Base-by-base conservation (phyloP, 1,140 invertebrate species). In the Drosophila bipectinata region DNA sequence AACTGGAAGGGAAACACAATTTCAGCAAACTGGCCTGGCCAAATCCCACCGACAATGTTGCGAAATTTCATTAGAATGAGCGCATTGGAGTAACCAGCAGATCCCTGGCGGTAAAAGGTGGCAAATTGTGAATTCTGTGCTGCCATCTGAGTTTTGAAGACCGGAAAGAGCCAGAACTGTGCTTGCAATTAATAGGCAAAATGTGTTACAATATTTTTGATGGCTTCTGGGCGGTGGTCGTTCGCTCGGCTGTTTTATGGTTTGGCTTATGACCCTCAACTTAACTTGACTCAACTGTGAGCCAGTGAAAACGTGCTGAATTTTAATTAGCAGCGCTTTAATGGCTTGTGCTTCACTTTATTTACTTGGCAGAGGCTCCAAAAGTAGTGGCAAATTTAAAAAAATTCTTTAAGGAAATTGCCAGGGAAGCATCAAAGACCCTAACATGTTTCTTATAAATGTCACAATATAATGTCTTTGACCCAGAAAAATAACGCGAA, bases 121-220 rank as follows among this genome's bases (percentile, higher is more conserved):
- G 52, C 18, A 73, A 61, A 51, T 39, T 60, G 48, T 49, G 52
- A 56, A 21, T 49, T 52, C 57, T 45, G 37, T 14, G 47, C 52
- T 21, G 48, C 9, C 24, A 14, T 34, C 41, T 28, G 30, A 18
- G 51, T 34, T 52, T 14, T 10, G 32, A 53, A 53, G 26, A 51
- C 59, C 63, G 28, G 39, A 47, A 34, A 28, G 47, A 48, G 52
- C 32, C 34, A 34, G 45, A 51, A 28, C 47, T 24, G 34, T 26
- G 45, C 30, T 47, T 48, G 68, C 74, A 87, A 88, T 85, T 85
- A 85, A 85, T 88, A 85, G 78, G 83, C 66, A 76, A 87, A 85
- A 76, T 87, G 82, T 87, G 79, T 62, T 85, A 78, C 82, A 85
- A 85, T 85, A 87, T 87, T 87, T 85, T 75, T 88, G 83, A 85